phyloP scores from a whole-genome alignment of 2,888 invertebrate species.

The Lacanobia wlatinum region DNA sequence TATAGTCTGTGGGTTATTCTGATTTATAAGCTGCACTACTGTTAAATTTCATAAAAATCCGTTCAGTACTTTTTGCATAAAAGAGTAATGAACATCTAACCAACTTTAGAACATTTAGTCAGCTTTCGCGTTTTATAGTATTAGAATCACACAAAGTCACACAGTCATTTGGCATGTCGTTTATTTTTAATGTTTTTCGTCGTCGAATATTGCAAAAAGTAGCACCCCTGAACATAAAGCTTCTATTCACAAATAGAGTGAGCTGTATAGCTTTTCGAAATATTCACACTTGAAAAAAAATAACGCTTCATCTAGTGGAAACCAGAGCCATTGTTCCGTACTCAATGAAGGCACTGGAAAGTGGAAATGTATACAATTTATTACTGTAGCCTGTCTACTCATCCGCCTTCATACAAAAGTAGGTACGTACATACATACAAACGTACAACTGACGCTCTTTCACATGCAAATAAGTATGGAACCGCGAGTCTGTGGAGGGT shows the following conservation, averaged over 20 bases:
- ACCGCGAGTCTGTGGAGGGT: constrained; percentile 59
- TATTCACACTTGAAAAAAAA: constrained; percentile 6
- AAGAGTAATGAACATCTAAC: not conserved
- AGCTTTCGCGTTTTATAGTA: no score
- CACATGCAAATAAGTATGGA: constrained; percentile 80
- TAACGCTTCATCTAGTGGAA: constrained; percentile 12
- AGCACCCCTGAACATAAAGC: not conserved
- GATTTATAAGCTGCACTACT: not conserved
- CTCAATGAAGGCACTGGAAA: constrained; percentile 58
- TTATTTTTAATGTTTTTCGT: not conserved
- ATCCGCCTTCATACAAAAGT: constrained; percentile 72
- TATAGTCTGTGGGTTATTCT: not conserved
- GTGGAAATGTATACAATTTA: constrained; percentile 72
- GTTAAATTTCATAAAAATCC: not conserved
- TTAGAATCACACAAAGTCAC: no score
- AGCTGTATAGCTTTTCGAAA: constrained; percentile 2
- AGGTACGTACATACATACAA: constrained; percentile 65
- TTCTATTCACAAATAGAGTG: not conserved
- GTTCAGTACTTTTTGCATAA: not conserved
- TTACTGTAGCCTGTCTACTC: constrained; percentile 68
- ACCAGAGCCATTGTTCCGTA: constrained; percentile 49
- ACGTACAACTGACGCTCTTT: constrained; percentile 78
- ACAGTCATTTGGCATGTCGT: no score
- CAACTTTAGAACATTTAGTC: no score
- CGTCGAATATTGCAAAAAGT: not conserved